These are phyloP conservation scores for Ammodytes dubius DNA, from an alignment of 2,113 vertebrate genomes.

Conservation along the genomic window DNA sequence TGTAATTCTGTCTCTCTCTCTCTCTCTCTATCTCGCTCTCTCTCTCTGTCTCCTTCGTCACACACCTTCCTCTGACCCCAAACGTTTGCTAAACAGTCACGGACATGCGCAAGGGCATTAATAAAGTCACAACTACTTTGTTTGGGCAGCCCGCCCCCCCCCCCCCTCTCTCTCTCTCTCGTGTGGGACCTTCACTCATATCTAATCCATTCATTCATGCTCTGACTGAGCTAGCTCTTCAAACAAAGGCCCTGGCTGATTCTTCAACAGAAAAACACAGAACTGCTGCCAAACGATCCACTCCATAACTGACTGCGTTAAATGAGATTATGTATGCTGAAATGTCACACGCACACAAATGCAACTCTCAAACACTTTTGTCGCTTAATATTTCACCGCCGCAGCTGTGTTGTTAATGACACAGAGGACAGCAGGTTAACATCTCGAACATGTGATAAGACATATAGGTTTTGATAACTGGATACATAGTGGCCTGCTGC, in stretches of 20 bases:
- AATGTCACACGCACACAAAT: slow-evolving; percentile 60
- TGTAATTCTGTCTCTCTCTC: slow-evolving; percentile 32
- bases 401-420: slow-evolving; percentile 17
- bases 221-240: slow-evolving; percentile 53
- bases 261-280: slow-evolving; percentile 63
- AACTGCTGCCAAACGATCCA: slow-evolving; percentile 63
- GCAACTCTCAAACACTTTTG: slow-evolving; percentile 23
- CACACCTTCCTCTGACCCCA: slow-evolving; percentile 12
- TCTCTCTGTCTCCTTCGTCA: not conserved
- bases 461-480: slow-evolving; percentile 22
- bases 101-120: slow-evolving; percentile 47
- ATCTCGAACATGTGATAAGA: slow-evolving; percentile 25
- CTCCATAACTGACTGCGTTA: slow-evolving; percentile 67
- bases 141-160: slow-evolving; percentile 28
- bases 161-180: slow-evolving; percentile 14
- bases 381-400: slow-evolving; percentile 7
- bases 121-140: slow-evolving; percentile 56
- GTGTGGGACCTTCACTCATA: slow-evolving; percentile 55
- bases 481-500: slow-evolving; percentile 34
- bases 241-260: slow-evolving; percentile 71
- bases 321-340: slow-evolving; percentile 70
- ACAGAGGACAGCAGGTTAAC: slow-evolving; percentile 10
- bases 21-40: slow-evolving; percentile 3
- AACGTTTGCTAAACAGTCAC: not conserved
- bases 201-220: slow-evolving; percentile 69